Percentiles rank a stretch among this genome's conserved stretches.
These are phyloP conservation scores for Panulirus ornatus DNA, from an alignment of 1,140 invertebrate genomes.

Conservation along the genomic window DNA sequence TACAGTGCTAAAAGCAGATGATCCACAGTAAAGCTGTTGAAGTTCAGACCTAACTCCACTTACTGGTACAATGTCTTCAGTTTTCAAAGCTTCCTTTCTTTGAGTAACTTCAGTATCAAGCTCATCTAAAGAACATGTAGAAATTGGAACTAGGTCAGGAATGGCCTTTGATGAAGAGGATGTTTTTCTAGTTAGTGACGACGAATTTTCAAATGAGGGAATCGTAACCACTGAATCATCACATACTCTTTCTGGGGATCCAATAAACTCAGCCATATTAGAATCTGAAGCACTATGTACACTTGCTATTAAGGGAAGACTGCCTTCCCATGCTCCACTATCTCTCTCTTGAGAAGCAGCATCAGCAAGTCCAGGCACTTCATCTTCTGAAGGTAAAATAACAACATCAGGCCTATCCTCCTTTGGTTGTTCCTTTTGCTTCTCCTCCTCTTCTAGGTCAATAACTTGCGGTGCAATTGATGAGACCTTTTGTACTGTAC, in stretches of 20 bases:
- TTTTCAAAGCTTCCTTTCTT: not conserved
- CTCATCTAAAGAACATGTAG: constrained; percentile 3
- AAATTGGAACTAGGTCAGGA: constrained; percentile 51
- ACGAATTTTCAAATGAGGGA: not conserved
- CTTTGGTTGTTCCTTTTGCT: constrained; percentile 9
- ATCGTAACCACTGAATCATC: not conserved
- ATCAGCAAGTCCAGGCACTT: not conserved
- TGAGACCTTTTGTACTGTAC: not conserved
- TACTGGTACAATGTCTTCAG: not conserved
- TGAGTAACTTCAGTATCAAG: not conserved
- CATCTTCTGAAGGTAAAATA: not conserved
- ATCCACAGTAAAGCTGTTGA: constrained; percentile 30
- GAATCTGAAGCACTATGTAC: constrained; percentile 57
- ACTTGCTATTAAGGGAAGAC: constrained; percentile 35
- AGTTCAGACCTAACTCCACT: not conserved
- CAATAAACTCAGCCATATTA: constrained; percentile 48
- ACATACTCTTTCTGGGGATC: not conserved
- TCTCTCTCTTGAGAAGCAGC: constrained; percentile 25
- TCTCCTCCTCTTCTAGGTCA: constrained; percentile 66
- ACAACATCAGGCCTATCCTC: constrained; percentile 13
- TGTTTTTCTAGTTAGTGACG: not conserved
- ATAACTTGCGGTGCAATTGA: constrained; percentile 50
- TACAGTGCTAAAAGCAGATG: constrained; percentile 25
- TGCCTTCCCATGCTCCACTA: constrained; percentile 45
- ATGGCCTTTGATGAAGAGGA: constrained; percentile 1